Evolutionary conservation across 2,797 vertebrate genomes (phyloP).

Genomic region (Sebastolobus altivelis): DNA sequence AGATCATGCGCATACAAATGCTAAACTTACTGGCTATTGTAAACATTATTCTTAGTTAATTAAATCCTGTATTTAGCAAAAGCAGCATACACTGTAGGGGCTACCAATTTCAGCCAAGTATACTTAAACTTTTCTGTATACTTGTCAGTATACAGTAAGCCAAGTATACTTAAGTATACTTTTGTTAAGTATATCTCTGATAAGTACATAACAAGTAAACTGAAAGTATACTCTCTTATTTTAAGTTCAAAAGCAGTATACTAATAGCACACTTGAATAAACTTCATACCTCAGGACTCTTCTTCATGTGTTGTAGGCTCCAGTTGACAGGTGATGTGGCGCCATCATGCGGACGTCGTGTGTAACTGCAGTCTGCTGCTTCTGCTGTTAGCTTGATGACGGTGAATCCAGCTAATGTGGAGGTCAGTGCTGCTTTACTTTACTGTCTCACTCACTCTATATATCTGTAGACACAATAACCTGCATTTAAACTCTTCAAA

Average conservation of each 20-base stretch:
- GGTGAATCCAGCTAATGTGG: neutral
- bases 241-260: rapidly evolving
- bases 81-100: neutral
- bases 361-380: neutral
- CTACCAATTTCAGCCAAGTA: neutral
- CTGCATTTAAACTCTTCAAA: neutral
- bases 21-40: neutral
- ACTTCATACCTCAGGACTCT: neutral
- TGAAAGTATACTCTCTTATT: too few relatives aligned
- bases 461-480: neutral
- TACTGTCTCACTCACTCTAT: neutral
- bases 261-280: neutral
- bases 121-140: too few relatives aligned
- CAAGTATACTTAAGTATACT: too few relatives aligned
- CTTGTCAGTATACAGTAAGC: too few relatives aligned
- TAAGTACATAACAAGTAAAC: too few relatives aligned
- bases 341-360: slow-evolving; percentile 12
- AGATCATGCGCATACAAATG: neutral
- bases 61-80: neutral
- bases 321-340: neutral
- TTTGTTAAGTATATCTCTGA: too few relatives aligned
- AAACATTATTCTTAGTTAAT: neutral
- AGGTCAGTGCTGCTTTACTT: slow-evolving; percentile 18
- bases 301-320: neutral
- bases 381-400: neutral